phyloP scores from a whole-genome alignment of 2,888 invertebrate species.

The Drosophila austrosaltans region DNA sequence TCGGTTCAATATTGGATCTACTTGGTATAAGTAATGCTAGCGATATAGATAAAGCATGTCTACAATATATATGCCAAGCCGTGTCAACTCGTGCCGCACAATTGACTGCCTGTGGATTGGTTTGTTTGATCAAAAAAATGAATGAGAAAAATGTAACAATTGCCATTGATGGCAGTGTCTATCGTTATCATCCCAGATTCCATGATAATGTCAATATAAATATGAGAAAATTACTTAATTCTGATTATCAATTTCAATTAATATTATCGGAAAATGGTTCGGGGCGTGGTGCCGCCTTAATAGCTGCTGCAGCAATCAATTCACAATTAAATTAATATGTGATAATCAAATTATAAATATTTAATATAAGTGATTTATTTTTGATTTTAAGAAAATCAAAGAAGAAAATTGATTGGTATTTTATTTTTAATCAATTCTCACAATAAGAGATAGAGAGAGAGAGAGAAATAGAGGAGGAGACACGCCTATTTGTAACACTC shows the following conservation, averaged over 20 bases:
- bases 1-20: conserved; percentile 91
- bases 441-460: background rate
- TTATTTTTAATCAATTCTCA: background rate
- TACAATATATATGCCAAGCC: conserved; percentile 95
- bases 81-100: conserved; percentile 95
- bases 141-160: conserved; percentile 91
- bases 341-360: too few relatives aligned
- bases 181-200: conserved; percentile 58
- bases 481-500: conserved; percentile 4
- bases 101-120: conserved; percentile 93
- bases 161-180: conserved; percentile 82
- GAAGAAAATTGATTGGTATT: background rate
- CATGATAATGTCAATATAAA: conserved; percentile 35
- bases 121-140: conserved; percentile 94
- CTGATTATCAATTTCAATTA: conserved; percentile 45
- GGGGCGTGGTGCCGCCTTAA: conserved; percentile 61
- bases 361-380: too few relatives aligned
- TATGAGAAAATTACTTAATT: conserved; percentile 46
- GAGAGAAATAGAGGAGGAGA: background rate
- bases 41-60: conserved; percentile 93
- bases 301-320: conserved; percentile 49
- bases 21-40: conserved; percentile 86
- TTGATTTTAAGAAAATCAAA: too few relatives aligned
- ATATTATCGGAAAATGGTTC: conserved; percentile 60
- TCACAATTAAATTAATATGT: background rate